Percentiles rank a stretch among this genome's conserved stretches.
These are phyloP conservation scores for Rhagium mordax DNA, from an alignment of 2,888 invertebrate genomes.

Conservation along the genomic window DNA sequence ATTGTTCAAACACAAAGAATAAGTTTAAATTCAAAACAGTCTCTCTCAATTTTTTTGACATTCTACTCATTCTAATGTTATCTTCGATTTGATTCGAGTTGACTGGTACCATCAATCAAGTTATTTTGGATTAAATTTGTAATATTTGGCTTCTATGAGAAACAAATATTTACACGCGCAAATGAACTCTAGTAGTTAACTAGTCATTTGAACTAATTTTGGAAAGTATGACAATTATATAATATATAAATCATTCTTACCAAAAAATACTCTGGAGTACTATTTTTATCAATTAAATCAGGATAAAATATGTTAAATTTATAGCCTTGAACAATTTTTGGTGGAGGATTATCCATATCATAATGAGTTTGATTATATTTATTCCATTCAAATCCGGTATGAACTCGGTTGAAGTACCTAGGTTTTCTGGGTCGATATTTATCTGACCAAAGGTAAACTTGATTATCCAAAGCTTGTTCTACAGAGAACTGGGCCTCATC, in stretches of 20 bases:
- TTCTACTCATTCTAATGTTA: too few relatives aligned
- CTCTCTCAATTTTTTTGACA: too few relatives aligned
- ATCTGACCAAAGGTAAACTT: constrained; percentile 96
- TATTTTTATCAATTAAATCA: constrained; percentile 94
- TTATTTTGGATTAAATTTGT: too few relatives aligned
- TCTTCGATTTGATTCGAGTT: too few relatives aligned
- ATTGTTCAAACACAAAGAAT: too few relatives aligned
- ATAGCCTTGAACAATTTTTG: constrained; percentile 99
- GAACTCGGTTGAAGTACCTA: constrained; percentile 96
- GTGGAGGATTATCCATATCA: constrained; percentile 99
- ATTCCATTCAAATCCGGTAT: constrained; percentile 99
- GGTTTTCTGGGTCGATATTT: constrained; percentile 98
- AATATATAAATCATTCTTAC: constrained; percentile 70
- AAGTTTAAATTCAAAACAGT: too few relatives aligned
- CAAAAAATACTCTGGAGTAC: constrained; percentile 94
- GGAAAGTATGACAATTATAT: background rate
- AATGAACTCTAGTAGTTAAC: too few relatives aligned
- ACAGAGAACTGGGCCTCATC: constrained; percentile 95
- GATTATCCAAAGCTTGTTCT: constrained; percentile 87
- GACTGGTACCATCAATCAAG: too few relatives aligned
- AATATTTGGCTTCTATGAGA: too few relatives aligned
- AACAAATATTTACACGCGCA: too few relatives aligned
- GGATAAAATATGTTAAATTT: constrained; percentile 99
- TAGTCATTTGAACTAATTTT: too few relatives aligned
- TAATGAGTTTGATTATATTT: constrained; percentile 99